Evolutionary conservation across 2,113 vertebrate genomes (phyloP).

Genomic region (Tenrec ecaudatus): DNA sequence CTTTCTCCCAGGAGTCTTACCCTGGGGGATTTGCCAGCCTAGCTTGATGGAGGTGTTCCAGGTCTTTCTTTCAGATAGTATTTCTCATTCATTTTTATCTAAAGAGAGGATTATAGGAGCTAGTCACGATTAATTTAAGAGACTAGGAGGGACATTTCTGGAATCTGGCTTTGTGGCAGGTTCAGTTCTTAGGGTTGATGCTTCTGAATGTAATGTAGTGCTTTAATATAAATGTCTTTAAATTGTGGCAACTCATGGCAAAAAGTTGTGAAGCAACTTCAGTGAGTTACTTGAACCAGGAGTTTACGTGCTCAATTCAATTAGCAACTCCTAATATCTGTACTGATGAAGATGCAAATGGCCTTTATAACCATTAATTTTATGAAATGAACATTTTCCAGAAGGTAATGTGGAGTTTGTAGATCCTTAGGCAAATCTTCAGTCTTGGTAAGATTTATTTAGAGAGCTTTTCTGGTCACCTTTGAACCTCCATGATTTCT

Average conservation of each 20-base stretch:
- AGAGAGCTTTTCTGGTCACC: constrained; percentile 92
- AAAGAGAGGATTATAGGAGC: constrained; percentile 56
- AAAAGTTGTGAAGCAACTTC: constrained; percentile 58
- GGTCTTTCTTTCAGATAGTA: constrained; percentile 66
- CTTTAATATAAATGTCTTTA: constrained; percentile 59
- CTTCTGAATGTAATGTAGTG: constrained; percentile 4
- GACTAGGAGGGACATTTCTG: constrained; percentile 51
- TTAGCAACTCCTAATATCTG: constrained; percentile 78
- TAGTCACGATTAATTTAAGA: constrained; percentile 5
- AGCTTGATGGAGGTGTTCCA: constrained; percentile 66
- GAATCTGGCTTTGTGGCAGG: constrained; percentile 55
- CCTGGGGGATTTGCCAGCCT: constrained; percentile 57
- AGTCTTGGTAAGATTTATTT: constrained; percentile 91
- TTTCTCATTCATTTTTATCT: constrained; percentile 67
- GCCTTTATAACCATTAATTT: constrained; percentile 71
- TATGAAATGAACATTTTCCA: constrained; percentile 72
- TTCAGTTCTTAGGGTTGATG: constrained; percentile 49
- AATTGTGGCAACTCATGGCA: constrained; percentile 61
- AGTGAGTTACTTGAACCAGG: constrained; percentile 67
- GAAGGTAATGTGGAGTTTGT: constrained; percentile 79
- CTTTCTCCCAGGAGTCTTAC: constrained; percentile 51
- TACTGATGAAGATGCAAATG: constrained; percentile 66
- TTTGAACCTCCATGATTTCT: constrained; percentile 93
- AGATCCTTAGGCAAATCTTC: constrained; percentile 84
- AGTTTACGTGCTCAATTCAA: constrained; percentile 76